Percentiles rank a stretch among this genome's conserved stretches.
These are phyloP conservation scores for Vulpes vulpes DNA, from an alignment of 2,113 vertebrate species.

Conservation along the genomic window DNA sequence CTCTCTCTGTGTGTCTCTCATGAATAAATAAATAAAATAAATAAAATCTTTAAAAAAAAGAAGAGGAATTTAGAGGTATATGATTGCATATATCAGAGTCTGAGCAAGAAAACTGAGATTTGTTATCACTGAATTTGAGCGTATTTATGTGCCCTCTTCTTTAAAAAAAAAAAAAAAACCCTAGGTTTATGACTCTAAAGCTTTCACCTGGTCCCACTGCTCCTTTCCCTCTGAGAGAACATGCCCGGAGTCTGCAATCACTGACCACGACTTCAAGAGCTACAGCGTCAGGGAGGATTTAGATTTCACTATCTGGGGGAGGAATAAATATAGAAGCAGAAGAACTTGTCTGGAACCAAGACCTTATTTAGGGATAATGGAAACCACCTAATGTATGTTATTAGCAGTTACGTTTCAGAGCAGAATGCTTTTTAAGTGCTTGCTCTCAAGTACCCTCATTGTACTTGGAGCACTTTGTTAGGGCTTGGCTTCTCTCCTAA, in stretches of 20 bases:
- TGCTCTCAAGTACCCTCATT: background rate
- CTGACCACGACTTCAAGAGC: background rate
- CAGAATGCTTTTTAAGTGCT: slow-evolving; percentile 37
- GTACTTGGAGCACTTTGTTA: background rate
- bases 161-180: background rate
- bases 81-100: background rate
- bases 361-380: slow-evolving; percentile 16
- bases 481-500: background rate
- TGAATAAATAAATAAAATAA: too few relatives aligned
- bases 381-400: slow-evolving; percentile 46
- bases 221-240: background rate
- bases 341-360: slow-evolving; percentile 50
- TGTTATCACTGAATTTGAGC: slow-evolving; percentile 9
- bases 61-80: background rate
- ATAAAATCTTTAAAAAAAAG: too few relatives aligned
- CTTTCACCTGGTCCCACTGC: background rate
- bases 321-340: slow-evolving; percentile 53
- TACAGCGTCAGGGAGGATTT: background rate
- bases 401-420: slow-evolving; percentile 26
- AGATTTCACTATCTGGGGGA: background rate
- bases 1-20: too few relatives aligned
- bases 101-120: background rate
- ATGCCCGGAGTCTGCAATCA: background rate
- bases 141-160: background rate
- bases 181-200: background rate